phyloP scores from a whole-genome alignment of 2,797 vertebrate genomes.

The Enteromius unitaeniatus region DNA sequence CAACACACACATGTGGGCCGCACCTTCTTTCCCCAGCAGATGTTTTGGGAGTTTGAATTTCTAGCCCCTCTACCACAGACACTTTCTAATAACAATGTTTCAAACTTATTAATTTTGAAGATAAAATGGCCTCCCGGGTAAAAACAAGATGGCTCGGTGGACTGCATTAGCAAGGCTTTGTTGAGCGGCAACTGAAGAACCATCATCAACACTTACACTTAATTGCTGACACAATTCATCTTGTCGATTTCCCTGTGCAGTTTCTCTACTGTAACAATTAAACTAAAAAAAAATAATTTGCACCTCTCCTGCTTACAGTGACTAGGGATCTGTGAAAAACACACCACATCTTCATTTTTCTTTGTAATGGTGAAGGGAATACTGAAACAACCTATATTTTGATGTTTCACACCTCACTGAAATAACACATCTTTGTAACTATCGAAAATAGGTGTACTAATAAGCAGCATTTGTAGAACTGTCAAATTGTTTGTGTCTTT shows the following conservation, averaged over 20 bases:
- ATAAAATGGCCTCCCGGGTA: constrained; percentile 42
- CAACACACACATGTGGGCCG: constrained; percentile 30
- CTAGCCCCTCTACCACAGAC: constrained; percentile 3
- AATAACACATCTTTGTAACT: background rate
- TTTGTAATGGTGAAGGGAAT: constrained; percentile 14
- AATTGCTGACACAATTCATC: constrained; percentile 59
- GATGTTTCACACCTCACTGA: background rate
- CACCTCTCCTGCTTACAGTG: constrained; percentile 44
- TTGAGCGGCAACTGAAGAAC: constrained; percentile 40
- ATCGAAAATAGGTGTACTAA: background rate
- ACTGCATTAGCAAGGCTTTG: constrained; percentile 39
- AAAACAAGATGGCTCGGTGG: constrained; percentile 23
- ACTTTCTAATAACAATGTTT: constrained; percentile 14
- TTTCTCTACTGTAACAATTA: constrained; percentile 58
- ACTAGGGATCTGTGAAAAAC: constrained; percentile 48
- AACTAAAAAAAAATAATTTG: constrained; percentile 41
- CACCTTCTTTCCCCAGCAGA: constrained; percentile 6
- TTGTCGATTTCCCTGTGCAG: constrained; percentile 35
- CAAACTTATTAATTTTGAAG: constrained; percentile 41
- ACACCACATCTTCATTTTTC: constrained; percentile 51
- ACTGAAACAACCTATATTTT: background rate
- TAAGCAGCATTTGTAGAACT: no score
- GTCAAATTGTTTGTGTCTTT: background rate
- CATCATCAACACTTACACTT: constrained; percentile 50
- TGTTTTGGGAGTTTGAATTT: constrained; percentile 40